Percentiles rank a stretch among this genome's conserved stretches.
Evolutionary conservation across 92 coral and sea anemone genomes (phyloP).

Genomic region (Chrysogorgia sp.): DNA sequence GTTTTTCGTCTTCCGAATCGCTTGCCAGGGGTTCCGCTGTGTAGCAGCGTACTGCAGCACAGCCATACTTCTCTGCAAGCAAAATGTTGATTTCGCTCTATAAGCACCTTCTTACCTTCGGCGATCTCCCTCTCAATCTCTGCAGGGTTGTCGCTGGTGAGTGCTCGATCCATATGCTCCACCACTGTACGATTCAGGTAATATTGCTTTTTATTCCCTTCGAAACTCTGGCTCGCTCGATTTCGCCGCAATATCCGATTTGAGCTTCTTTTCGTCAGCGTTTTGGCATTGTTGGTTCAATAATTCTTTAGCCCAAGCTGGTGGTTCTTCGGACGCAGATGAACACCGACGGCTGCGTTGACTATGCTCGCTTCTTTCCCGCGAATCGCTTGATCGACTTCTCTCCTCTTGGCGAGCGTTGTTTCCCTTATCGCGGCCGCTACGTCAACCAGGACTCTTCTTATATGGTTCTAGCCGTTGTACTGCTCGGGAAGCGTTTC

Average conservation of each 20-base stretch:
- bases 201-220: constrained; percentile 28
- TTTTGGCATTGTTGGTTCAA: constrained; percentile 43
- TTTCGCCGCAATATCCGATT: constrained; percentile 21
- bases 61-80: constrained; percentile 39
- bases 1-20: constrained; percentile 60
- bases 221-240: constrained; percentile 17
- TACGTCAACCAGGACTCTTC: too few species aligned
- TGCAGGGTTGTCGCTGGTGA: neutral
- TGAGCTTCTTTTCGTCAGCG: constrained; percentile 38
- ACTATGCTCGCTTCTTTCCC: neutral
- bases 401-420: too few species aligned
- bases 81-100: constrained; percentile 22
- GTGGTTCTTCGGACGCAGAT: constrained; percentile 31
- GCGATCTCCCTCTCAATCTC: neutral
- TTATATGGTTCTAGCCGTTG: too few species aligned
- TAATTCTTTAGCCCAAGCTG: constrained; percentile 46
- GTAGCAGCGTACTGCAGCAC: constrained; percentile 57
- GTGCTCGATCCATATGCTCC: constrained; percentile 13
- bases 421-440: too few species aligned
- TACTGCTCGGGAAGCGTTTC: too few species aligned
- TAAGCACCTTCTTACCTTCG: constrained; percentile 19
- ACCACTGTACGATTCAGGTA: constrained; percentile 7
- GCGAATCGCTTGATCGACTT: too few species aligned
- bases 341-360: neutral
- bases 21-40: constrained; percentile 56